phyloP scores from a whole-genome alignment of 2,888 invertebrate species.

The Plebejus anna region DNA sequence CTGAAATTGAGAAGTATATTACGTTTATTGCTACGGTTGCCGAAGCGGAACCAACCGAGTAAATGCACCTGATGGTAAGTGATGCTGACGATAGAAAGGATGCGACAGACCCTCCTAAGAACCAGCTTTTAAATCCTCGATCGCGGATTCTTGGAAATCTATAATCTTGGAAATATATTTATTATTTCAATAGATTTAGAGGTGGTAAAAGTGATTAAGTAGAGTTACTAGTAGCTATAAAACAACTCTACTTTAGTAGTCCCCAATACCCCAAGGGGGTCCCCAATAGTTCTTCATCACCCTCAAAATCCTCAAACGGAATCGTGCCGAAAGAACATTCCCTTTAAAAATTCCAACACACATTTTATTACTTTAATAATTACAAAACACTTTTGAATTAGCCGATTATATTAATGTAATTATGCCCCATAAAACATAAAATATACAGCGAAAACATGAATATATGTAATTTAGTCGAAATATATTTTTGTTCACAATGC shows the following conservation, averaged over 20 bases:
- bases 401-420: slow-evolving; percentile 28
- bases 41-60: slow-evolving; percentile 9
- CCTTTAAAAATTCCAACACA: slow-evolving; percentile 1
- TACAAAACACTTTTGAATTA: slow-evolving; percentile 14
- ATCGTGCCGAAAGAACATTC: slow-evolving; percentile 2
- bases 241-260: not conserved
- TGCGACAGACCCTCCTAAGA: not conserved
- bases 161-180: no score
- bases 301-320: not conserved
- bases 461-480: slow-evolving; percentile 29
- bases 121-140: not conserved
- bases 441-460: slow-evolving; percentile 27
- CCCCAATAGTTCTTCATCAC: not conserved
- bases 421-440: slow-evolving; percentile 30
- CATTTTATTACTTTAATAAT: slow-evolving; percentile 13
- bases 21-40: slow-evolving; percentile 8
- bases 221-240: not conserved
- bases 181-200: not conserved
- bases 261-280: no score
- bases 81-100: not conserved
- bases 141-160: no score
- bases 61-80: not conserved
- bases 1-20: slow-evolving; percentile 16
- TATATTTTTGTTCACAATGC: slow-evolving; percentile 42
- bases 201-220: no score